These are phyloP conservation scores for Macrobrachium rosenbergii DNA, from an alignment of 1,140 invertebrate species.

Conservation along the genomic window DNA sequence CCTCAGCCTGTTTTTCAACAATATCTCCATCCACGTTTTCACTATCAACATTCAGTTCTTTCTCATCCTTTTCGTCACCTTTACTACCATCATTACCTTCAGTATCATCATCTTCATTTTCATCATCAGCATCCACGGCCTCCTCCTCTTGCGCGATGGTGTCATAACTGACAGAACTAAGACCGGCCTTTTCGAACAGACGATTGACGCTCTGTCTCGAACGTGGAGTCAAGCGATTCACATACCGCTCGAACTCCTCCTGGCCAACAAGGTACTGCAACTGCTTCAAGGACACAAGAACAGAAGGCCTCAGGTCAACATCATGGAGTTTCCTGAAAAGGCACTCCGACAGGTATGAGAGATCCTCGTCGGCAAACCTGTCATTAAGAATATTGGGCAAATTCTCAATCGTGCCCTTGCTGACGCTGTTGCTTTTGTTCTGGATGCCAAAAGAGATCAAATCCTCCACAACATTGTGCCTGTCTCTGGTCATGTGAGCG, in stretches of 20 bases:
- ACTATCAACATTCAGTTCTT: background rate
- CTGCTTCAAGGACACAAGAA: constrained; percentile 1
- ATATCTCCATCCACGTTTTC: no score
- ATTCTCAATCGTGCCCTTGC: constrained; percentile 10
- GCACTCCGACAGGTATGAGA: constrained; percentile 18
- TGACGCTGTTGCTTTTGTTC: constrained; percentile 29
- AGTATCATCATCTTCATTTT: constrained; percentile 4
- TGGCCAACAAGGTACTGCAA: constrained; percentile 35
- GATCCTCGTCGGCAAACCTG: constrained; percentile 7
- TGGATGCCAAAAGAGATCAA: constrained; percentile 44
- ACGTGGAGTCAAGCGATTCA: constrained; percentile 18
- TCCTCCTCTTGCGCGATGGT: background rate
- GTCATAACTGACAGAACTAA: background rate
- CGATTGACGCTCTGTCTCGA: constrained; percentile 3
- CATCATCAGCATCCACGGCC: background rate
- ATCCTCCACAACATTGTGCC: constrained; percentile 41
- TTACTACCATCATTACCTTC: background rate
- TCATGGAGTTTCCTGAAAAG: constrained; percentile 35
- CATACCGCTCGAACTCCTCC: constrained; percentile 16
- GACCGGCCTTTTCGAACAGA: constrained; percentile 14
- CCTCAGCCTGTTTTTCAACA: no score
- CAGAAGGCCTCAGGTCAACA: constrained; percentile 21
- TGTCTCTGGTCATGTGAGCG: constrained; percentile 30
- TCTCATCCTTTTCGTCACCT: background rate
- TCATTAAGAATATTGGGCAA: constrained; percentile 24